Percentiles rank a stretch among this genome's conserved stretches.
Evolutionary conservation across 2,888 invertebrate genomes (phyloP).

Genomic region (Pseudanteris insignis): DNA sequence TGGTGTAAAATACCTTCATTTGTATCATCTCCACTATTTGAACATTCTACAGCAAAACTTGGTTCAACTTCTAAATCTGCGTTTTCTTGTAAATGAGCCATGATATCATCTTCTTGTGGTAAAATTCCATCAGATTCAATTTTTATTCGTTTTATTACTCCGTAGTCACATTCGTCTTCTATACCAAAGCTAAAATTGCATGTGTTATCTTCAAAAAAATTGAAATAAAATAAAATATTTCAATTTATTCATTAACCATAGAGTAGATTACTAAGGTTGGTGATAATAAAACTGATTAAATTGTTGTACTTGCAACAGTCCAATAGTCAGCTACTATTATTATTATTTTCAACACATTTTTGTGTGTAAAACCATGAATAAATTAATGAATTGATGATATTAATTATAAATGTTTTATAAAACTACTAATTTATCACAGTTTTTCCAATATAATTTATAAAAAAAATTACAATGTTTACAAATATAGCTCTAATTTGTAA

Average conservation of each 20-base stretch:
- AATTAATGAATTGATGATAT: neutral
- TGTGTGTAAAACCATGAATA: no score
- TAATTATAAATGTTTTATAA: no score
- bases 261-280: no score
- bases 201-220: neutral
- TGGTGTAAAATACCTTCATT: constrained; percentile 75
- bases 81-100: constrained; percentile 62
- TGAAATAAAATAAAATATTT: neutral
- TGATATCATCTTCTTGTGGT: constrained; percentile 63
- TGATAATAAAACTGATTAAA: no score
- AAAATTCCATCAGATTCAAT: constrained; percentile 62
- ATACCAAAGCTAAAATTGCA: constrained; percentile 47
- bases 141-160: constrained; percentile 61
- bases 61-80: constrained; percentile 63
- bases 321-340: no score
- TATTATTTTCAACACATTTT: no score
- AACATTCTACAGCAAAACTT: constrained; percentile 56
- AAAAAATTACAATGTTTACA: no score
- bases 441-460: no score
- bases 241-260: no score
- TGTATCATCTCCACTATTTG: constrained; percentile 56
- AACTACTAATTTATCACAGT: no score
- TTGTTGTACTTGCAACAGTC: no score
- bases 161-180: constrained; percentile 61
- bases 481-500: no score